Conservation (phyloP, 2,888 invertebrate species). For the Chirona hameri region DNA sequence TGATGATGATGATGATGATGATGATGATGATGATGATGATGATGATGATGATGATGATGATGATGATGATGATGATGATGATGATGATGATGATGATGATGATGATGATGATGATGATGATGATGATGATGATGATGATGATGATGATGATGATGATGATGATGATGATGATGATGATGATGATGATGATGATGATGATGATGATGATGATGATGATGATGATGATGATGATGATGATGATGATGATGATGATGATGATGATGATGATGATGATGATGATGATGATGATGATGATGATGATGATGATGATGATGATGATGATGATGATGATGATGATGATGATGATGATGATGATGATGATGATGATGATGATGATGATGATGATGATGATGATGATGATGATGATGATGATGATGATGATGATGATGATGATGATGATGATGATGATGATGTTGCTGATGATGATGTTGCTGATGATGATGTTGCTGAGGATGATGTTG, state of each 20-base stretch:
- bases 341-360: constrained; percentile 22
- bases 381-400: constrained; percentile 22
- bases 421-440: constrained; percentile 22
- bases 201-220: constrained; percentile 22
- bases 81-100: constrained; percentile 22
- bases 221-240: constrained; percentile 22
- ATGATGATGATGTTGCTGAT: too few relatives aligned
- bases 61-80: constrained; percentile 11
- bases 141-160: constrained; percentile 22
- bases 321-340: constrained; percentile 22
- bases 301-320: constrained; percentile 22
- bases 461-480: too few relatives aligned
- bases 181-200: constrained; percentile 22
- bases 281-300: constrained; percentile 22
- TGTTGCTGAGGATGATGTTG: too few relatives aligned
- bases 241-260: constrained; percentile 7
- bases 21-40: constrained; percentile 22
- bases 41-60: constrained; percentile 22
- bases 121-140: constrained; percentile 22
- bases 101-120: constrained; percentile 22
- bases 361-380: constrained; percentile 22
- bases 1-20: constrained; percentile 22
- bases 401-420: constrained; percentile 11
- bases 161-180: constrained; percentile 22
- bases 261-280: constrained; percentile 11